These are phyloP conservation scores for Trachymyrmex septentrionalis DNA, from an alignment of 1,140 invertebrate genomes.

Conservation along the genomic window DNA sequence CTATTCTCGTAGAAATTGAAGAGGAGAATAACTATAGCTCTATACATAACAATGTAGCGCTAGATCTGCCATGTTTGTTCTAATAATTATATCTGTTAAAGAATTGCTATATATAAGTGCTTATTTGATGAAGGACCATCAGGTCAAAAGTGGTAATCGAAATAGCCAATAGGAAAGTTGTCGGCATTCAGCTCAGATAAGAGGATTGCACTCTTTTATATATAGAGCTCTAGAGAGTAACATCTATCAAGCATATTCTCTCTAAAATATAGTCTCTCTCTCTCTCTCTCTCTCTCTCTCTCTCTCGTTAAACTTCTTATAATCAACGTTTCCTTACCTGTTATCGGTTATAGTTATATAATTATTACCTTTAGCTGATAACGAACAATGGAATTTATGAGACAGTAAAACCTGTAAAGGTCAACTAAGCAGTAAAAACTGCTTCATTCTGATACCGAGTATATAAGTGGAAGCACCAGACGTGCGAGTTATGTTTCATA, in stretches of 20 bases:
- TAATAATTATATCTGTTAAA: too few relatives aligned
- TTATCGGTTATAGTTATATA: not conserved
- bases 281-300: not conserved
- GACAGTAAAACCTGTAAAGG: not conserved
- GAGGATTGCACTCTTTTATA: too few relatives aligned
- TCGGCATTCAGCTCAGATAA: too few relatives aligned
- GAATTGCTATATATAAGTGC: too few relatives aligned
- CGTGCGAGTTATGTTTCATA: not conserved
- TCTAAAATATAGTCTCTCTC: not conserved
- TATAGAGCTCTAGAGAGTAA: not conserved
- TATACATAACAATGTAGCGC: too few relatives aligned
- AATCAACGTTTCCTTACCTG: not conserved
- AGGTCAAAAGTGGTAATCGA: too few relatives aligned
- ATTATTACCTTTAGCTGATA: not conserved
- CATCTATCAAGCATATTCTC: not conserved
- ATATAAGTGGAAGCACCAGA: not conserved
- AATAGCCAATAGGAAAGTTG: too few relatives aligned
- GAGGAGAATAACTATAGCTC: too few relatives aligned
- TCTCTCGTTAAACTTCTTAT: not conserved
- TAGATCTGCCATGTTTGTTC: too few relatives aligned
- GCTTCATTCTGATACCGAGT: not conserved
- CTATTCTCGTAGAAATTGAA: not conserved
- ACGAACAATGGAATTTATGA: not conserved
- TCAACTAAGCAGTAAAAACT: not conserved
- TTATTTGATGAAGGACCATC: too few relatives aligned